Evolutionary conservation across 2,113 vertebrate genomes (phyloP).

Genomic region (Menura novaehollandiae): DNA sequence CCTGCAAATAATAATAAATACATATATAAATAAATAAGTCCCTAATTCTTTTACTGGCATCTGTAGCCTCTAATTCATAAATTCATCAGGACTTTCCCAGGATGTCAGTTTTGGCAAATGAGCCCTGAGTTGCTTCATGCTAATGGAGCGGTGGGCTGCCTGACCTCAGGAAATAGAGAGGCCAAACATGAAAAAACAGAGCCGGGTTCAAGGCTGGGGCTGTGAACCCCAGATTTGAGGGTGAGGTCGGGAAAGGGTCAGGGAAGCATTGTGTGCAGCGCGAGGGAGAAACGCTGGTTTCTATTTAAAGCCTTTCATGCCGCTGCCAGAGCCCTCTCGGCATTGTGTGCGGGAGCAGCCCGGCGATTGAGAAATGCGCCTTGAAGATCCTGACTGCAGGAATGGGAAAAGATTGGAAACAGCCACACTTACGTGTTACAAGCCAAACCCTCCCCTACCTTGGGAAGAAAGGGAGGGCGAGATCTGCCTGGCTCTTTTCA

Average conservation of each 20-base stretch:
- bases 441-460: constrained; percentile 20
- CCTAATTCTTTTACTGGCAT: constrained; percentile 51
- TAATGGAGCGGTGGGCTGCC: constrained; percentile 64
- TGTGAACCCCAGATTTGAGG: constrained; percentile 58
- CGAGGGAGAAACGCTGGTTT: background rate
- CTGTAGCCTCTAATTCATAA: constrained; percentile 54
- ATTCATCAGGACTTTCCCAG: constrained; percentile 60
- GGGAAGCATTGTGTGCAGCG: constrained; percentile 10
- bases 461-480: background rate
- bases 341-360: constrained; percentile 49
- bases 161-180: constrained; percentile 72
- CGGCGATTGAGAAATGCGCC: constrained; percentile 6
- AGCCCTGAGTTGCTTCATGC: constrained; percentile 48
- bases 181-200: constrained; percentile 69
- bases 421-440: background rate
- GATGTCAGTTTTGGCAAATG: constrained; percentile 52
- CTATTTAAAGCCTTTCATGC: constrained; percentile 45
- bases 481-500: constrained; percentile 42
- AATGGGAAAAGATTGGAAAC: constrained; percentile 32
- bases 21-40: background rate
- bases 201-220: constrained; percentile 59
- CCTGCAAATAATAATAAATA: background rate
- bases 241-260: constrained; percentile 47
- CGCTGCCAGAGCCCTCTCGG: background rate
- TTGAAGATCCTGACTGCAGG: background rate